Evolutionary conservation across 2,113 vertebrate genomes (phyloP).

Genomic region (Apodemus sylvaticus): DNA sequence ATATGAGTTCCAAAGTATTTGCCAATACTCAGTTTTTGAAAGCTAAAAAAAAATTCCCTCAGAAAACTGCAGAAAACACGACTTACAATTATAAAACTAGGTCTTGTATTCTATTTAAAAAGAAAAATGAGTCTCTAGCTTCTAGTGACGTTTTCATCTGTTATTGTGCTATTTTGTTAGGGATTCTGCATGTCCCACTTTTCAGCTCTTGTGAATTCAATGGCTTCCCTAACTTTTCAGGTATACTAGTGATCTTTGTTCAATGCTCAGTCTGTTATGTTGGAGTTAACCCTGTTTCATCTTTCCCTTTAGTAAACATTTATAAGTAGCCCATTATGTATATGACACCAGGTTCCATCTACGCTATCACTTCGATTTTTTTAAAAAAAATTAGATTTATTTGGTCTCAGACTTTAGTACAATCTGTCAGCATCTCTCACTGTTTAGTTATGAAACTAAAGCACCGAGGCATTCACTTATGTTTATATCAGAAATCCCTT

Average conservation of each 20-base stretch:
- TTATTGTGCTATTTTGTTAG: not conserved
- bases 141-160: not conserved
- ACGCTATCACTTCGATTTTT: not conserved
- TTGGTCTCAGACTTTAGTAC: not conserved
- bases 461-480: not conserved
- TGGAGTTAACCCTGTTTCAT: not conserved
- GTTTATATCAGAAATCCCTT: slow-evolving; percentile 5
- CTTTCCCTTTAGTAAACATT: slow-evolving; percentile 3
- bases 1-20: slow-evolving; percentile 70
- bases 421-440: not conserved
- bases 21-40: slow-evolving; percentile 60
- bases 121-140: slow-evolving; percentile 47
- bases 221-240: slow-evolving; percentile 12
- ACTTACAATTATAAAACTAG: slow-evolving; percentile 56
- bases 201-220: slow-evolving; percentile 38
- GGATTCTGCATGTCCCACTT: not conserved
- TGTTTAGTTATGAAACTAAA: not conserved
- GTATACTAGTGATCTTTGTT: not conserved
- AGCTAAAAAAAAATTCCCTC: slow-evolving; percentile 61
- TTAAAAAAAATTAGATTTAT: not conserved
- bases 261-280: not conserved
- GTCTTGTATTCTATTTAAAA: slow-evolving; percentile 24
- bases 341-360: not conserved
- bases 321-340: not conserved
- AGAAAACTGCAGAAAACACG: slow-evolving; percentile 54